Evolutionary conservation across 2,113 vertebrate genomes (phyloP).

Genomic region (Platysternon megacephalum): DNA sequence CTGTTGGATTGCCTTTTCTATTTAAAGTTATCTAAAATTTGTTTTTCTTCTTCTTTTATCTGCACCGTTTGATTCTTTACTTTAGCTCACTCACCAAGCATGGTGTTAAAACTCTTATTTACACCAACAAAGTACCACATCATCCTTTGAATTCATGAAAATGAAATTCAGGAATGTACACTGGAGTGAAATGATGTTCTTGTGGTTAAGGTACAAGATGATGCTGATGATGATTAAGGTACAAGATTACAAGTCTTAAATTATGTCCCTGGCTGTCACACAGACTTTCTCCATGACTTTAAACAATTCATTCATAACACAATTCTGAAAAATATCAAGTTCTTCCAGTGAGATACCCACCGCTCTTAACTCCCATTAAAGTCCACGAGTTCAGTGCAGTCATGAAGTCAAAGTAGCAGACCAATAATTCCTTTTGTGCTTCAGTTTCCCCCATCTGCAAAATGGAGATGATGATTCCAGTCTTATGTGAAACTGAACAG

Average conservation of each 20-base stretch:
- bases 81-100: background rate
- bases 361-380: background rate
- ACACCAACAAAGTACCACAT: background rate
- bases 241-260: background rate
- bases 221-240: background rate
- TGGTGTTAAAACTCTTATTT: background rate
- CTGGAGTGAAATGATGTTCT: background rate
- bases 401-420: background rate
- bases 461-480: background rate
- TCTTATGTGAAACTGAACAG: background rate
- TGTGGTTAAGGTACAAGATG: background rate
- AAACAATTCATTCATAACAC: background rate
- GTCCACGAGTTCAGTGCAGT: background rate
- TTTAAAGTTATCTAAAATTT: background rate
- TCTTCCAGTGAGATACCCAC: background rate
- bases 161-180: background rate
- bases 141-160: background rate
- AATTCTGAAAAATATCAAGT: background rate
- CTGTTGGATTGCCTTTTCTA: background rate
- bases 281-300: rapidly evolving
- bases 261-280: rapidly evolving
- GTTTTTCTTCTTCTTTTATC: background rate
- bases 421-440: background rate
- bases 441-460: background rate
- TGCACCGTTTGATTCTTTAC: background rate